Evolutionary conservation across 1,140 invertebrate genomes (phyloP).

Genomic region (Drosophila suzukii): DNA sequence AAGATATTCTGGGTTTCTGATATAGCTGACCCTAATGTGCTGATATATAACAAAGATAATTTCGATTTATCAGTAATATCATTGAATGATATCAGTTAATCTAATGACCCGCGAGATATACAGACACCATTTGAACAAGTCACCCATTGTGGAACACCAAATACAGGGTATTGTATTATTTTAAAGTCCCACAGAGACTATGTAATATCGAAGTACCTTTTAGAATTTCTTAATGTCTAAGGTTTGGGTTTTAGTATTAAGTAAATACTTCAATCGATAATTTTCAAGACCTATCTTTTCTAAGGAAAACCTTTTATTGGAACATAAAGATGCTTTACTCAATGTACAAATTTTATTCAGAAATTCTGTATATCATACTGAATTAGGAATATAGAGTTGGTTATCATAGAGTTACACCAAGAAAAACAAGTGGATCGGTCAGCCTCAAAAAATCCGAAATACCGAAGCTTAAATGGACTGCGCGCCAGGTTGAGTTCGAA

Average conservation of each 20-base stretch:
- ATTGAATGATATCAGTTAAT: background rate
- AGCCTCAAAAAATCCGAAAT: constrained; percentile 6
- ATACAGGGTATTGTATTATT: too few species aligned
- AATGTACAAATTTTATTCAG: background rate
- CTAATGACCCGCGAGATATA: too few species aligned
- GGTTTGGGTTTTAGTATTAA: too few species aligned
- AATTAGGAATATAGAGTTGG: constrained; percentile 40
- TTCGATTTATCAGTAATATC: background rate
- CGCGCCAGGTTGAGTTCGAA: constrained; percentile 47
- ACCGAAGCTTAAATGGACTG: constrained; percentile 30
- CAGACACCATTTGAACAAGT: too few species aligned
- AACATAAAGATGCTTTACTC: background rate
- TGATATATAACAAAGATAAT: constrained; percentile 3
- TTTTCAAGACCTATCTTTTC: too few species aligned
- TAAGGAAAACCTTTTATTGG: too few species aligned
- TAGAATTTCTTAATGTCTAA: too few species aligned
- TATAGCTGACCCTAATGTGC: background rate
- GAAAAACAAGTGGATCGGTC: constrained; percentile 5
- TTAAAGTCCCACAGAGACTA: too few species aligned
- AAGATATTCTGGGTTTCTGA: background rate
- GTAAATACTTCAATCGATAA: too few species aligned
- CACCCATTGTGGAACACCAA: too few species aligned
- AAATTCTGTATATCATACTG: constrained; percentile 48
- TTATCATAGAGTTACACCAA: constrained; percentile 37
- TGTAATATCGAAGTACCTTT: too few species aligned